These are phyloP conservation scores for Drosophila peninsularis DNA, from an alignment of 2,888 invertebrate species.

Conservation along the genomic window DNA sequence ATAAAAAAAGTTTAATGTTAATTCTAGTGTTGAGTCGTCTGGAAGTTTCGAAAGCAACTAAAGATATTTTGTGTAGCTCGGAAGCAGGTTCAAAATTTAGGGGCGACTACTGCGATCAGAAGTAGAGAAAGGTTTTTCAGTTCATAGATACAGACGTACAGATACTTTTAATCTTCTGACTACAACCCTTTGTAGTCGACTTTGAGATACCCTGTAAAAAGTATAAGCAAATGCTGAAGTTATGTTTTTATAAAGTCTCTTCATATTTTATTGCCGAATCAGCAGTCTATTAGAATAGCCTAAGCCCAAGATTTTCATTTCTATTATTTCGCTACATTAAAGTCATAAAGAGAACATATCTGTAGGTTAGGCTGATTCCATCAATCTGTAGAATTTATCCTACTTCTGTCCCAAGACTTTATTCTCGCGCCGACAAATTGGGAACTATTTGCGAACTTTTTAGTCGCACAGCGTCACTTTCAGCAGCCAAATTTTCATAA, in stretches of 20 bases:
- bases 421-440: not conserved
- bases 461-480: not conserved
- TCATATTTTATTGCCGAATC: no score
- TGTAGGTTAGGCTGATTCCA: no score
- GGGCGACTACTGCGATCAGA: not conserved
- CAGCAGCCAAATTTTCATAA: not conserved
- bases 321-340: no score
- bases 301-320: no score
- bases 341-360: no score
- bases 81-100: not conserved
- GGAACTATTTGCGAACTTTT: slow-evolving; percentile 1
- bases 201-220: not conserved
- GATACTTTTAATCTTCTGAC: no score
- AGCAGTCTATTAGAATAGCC: no score
- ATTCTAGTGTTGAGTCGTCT: not conserved
- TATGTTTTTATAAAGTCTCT: no score
- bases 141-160: not conserved
- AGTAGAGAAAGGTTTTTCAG: not conserved
- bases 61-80: not conserved
- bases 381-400: not conserved
- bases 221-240: not conserved
- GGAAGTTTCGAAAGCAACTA: not conserved
- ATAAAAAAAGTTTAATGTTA: not conserved
- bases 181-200: no score
- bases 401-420: not conserved